These are phyloP conservation scores for Panzeria rudis DNA, from an alignment of 2,888 invertebrate species.

Conservation along the genomic window DNA sequence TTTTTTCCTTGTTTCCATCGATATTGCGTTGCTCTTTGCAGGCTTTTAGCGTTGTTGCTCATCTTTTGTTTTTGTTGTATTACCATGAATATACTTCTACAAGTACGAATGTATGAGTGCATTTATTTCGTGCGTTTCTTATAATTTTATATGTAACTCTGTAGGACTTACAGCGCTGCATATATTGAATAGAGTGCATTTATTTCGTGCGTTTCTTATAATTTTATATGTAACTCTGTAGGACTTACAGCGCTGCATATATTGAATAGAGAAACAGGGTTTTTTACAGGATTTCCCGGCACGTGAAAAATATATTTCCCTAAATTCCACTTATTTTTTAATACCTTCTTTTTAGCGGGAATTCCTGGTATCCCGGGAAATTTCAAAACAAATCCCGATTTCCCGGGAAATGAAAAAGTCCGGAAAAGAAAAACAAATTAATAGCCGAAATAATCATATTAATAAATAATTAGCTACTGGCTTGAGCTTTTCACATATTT, in stretches of 20 bases:
- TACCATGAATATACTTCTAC: neutral
- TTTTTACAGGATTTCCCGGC: no score
- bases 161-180: neutral
- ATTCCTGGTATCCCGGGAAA: no score
- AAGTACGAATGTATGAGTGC: neutral
- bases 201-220: neutral
- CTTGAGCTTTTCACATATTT: no score
- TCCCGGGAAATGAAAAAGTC: no score
- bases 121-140: slow-evolving; percentile 2
- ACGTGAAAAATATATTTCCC: no score
- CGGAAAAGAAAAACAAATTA: no score
- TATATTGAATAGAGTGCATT: neutral
- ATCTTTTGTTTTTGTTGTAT: slow-evolving; percentile 31
- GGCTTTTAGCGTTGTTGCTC: slow-evolving; percentile 1
- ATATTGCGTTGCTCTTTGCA: neutral
- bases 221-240: neutral
- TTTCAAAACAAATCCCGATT: no score
- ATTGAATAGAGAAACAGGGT: neutral
- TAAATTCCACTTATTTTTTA: no score
- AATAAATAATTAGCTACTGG: no score
- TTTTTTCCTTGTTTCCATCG: neutral
- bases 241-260: neutral
- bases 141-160: neutral
- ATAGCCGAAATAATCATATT: no score
- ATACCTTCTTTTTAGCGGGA: no score